Conservation (phyloP, 2,888 invertebrate genomes). For the Nasonovia ribisnigri region DNA sequence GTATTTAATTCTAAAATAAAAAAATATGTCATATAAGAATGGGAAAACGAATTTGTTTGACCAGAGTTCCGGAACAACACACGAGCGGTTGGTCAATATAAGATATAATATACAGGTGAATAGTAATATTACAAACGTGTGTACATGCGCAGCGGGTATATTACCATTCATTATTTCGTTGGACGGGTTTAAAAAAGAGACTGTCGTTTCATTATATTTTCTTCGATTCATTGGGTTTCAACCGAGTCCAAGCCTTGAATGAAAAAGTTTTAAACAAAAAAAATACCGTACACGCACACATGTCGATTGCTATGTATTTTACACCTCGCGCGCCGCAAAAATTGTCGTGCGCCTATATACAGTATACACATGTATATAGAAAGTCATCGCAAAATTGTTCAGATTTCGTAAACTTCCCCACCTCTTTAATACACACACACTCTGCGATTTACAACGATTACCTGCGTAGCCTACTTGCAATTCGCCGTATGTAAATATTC, state of each 20-base stretch:
- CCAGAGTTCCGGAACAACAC: not conserved
- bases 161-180: not conserved
- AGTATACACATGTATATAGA: not conserved
- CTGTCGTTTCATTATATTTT: not conserved
- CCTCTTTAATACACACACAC: not conserved
- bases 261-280: not conserved
- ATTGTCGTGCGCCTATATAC: not conserved
- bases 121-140: not conserved
- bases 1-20: not conserved
- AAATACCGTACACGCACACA: not conserved
- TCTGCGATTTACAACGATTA: not conserved
- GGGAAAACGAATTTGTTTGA: not conserved
- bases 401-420: not conserved
- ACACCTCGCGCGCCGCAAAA: not conserved
- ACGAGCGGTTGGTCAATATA: not conserved
- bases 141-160: not conserved
- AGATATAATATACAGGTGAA: not conserved
- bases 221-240: not conserved
- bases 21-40: not conserved
- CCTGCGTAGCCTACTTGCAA: not conserved
- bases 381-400: not conserved
- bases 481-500: not conserved
- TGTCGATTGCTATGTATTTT: not conserved
- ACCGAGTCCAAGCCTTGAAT: not conserved
- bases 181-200: not conserved